phyloP scores from a whole-genome alignment of 2,113 vertebrate species.

The Salvelinus fontinalis region DNA sequence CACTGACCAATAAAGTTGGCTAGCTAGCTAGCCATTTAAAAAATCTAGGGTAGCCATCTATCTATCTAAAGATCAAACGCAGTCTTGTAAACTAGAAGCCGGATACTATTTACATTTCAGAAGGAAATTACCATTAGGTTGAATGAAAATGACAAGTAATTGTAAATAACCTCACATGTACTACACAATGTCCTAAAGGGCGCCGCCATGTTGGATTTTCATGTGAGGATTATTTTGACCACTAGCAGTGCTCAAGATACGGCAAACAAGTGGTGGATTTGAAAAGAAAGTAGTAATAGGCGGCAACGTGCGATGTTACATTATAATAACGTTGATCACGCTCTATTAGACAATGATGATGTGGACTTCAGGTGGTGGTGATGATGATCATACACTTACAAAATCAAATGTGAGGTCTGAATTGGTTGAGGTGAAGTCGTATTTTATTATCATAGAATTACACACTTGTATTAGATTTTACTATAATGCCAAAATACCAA shows the following conservation, averaged over 20 bases:
- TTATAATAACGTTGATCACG: too few relatives aligned
- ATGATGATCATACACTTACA: too few relatives aligned
- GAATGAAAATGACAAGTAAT: neutral
- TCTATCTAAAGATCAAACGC: too few relatives aligned
- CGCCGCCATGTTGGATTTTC: conserved; percentile 69
- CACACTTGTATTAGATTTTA: too few relatives aligned
- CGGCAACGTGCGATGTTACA: too few relatives aligned
- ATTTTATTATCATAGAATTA: too few relatives aligned
- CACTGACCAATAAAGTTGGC: conserved; percentile 13
- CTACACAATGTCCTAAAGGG: conserved; percentile 59
- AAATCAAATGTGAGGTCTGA: too few relatives aligned
- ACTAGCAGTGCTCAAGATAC: conserved; percentile 37
- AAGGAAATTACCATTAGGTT: neutral
- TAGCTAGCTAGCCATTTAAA: neutral
- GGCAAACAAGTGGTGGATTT: neutral
- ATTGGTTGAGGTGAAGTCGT: too few relatives aligned
- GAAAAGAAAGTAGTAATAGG: neutral
- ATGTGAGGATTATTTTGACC: conserved; percentile 23
- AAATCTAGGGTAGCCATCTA: too few relatives aligned
- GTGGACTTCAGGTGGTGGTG: too few relatives aligned
- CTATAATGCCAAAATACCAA: neutral
- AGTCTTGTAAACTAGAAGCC: neutral
- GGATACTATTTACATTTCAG: neutral
- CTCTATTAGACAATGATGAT: too few relatives aligned
- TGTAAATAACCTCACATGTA: conserved; percentile 62